These are phyloP conservation scores for Oeneis ivallda DNA, from an alignment of 2,888 invertebrate genomes.

Conservation along the genomic window DNA sequence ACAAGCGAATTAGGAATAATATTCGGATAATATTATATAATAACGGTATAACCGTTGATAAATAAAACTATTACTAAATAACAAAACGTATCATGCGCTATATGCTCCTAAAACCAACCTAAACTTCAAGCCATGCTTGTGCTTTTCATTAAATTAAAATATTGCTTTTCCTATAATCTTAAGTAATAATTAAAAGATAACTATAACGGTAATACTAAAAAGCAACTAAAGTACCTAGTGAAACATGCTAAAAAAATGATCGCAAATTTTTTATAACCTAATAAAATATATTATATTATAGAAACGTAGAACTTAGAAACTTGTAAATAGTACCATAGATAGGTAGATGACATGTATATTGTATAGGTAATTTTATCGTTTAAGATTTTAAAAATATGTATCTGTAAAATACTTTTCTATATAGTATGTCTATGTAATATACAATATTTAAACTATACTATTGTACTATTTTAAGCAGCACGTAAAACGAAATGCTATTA, in stretches of 20 bases:
- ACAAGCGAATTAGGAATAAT: neutral
- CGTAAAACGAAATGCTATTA: conserved; percentile 32
- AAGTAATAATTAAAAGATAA: conserved; percentile 8
- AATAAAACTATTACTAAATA: conserved; percentile 17
- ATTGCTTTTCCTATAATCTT: neutral
- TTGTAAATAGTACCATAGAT: conserved; percentile 30
- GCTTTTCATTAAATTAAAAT: conserved; percentile 16
- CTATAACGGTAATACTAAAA: conserved; percentile 2
- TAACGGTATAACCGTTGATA: neutral
- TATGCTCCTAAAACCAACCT: conserved; percentile 8
- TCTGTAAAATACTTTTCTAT: neutral
- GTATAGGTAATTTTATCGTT: neutral
- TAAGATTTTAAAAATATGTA: neutral
- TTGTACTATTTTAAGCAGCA: conserved; percentile 31
- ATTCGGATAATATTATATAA: neutral
- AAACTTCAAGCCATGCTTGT: conserved; percentile 32
- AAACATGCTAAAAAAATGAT: conserved; percentile 29
- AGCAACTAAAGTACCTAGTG: conserved; percentile 25
- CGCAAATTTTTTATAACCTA: neutral
- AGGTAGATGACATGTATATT: too few species aligned
- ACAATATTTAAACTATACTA: neutral
- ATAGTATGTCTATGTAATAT: too few species aligned
- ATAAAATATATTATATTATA: conserved; percentile 8
- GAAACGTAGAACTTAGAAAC: conserved; percentile 18
- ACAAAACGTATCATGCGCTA: conserved; percentile 28